Evolutionary conservation across 2,888 invertebrate species (phyloP), one percentile per base, ranked within the genome.

Genomic region (Elysia crispata): DNA sequence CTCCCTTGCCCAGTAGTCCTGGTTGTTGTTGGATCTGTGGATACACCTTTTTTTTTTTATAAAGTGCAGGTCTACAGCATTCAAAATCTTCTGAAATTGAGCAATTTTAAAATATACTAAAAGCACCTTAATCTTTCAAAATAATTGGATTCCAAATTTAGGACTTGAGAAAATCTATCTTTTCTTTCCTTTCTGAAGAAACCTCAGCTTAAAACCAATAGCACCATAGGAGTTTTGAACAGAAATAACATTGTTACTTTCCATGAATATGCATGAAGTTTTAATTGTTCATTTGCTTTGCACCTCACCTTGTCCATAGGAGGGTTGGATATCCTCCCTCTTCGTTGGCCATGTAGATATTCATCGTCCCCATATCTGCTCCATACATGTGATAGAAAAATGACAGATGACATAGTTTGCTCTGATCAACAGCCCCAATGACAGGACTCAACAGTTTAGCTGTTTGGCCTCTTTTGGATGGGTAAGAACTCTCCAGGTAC

Each of bases 381-480:
- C 91, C 91, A 83, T 84, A 88, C 89, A 90, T 89, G 80, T 90
- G 86, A 81, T 90, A 90, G 84, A 87, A 91, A 77, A 91, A 87
- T 79, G 87, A 83, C 82, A 90, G 83, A 78, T 84, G 83, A 74
- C 90, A 90, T 23, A 70, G 76, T 41, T 84, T 85, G n/a, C 83
- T 79, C 11, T 82, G 64, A 62, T 83, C 64, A 8, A 83, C 83
- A 41, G 86, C 81, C 25, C 82, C 80, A 70, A 83, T 83, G 13
- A 87, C 85, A 1, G 87, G 86, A 77, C 88, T 88, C 6, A 87
- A 41, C 1, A 95, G 83, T 70, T 88, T 76, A 6, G 90, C 90
- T 70, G 83, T 85, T 67, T 90, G 89, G 6, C 89, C 89, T 20
- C 23, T 25, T 74, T 79, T 81, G 31, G 86, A 81, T n/a, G 90